A percentile compares a stretch with the other conserved stretches of the same genome.
These are phyloP conservation scores for Hypotaenidia philippensis DNA, from an alignment of 2,797 vertebrate genomes.

Conservation along the genomic window DNA sequence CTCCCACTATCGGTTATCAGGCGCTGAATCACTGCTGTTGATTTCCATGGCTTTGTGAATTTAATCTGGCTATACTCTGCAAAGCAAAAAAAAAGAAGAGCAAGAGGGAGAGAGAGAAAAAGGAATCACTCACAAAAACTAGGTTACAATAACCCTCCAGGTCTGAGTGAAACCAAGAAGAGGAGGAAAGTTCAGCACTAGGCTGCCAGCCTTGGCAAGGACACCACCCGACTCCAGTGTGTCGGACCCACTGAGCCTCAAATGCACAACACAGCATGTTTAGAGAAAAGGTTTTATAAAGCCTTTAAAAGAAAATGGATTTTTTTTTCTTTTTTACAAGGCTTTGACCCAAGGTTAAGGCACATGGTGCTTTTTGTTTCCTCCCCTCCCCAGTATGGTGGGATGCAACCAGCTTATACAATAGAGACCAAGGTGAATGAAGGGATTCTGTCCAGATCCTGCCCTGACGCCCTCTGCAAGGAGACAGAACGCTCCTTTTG, in stretches of 20 bases:
- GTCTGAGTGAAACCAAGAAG: conserved; percentile 27
- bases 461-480: background rate
- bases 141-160: conserved; percentile 67
- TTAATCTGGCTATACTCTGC: background rate
- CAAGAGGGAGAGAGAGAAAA: background rate
- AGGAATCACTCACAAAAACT: background rate
- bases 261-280: background rate
- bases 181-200: conserved; percentile 46
- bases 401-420: background rate
- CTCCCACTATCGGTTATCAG: background rate
- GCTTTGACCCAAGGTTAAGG: background rate
- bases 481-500: background rate
- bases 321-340: background rate
- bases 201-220: conserved; percentile 13
- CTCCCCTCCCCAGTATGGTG: rapidly evolving
- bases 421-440: rapidly evolving
- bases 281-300: background rate
- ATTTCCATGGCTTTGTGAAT: background rate
- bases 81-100: conserved; percentile 17
- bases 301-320: background rate
- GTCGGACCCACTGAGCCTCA: background rate
- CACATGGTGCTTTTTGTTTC: background rate
- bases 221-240: background rate
- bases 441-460: background rate
- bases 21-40: background rate